Evolutionary conservation across 2,888 invertebrate species (phyloP), one percentile per base, ranked within the genome.

Genomic region (Aporophyla nigra): DNA sequence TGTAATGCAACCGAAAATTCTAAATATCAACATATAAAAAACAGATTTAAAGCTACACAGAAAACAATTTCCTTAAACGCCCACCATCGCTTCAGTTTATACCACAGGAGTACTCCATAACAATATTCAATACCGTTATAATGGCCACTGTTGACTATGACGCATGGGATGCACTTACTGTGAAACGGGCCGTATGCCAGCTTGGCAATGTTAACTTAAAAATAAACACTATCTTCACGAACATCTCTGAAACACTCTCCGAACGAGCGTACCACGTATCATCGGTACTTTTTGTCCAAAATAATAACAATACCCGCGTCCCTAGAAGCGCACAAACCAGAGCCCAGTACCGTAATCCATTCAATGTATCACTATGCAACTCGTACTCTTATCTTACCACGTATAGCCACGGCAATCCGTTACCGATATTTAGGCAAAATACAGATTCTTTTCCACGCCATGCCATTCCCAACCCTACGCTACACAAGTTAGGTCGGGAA

Each of bases 361-460:
- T 95, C 95, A 94, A 95, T 95, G 94, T 93, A 95, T 95, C 95
- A 95, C 95, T 93, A 93, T 93, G 93, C 93, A 93, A 91, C 91
- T 91, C 89, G 87, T 87, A 91, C 92, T 92, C 93, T 95, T 96
- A 96, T 96, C 96, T 95, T 94, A 91, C 95, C 91, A 90, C 91
- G 93, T 93, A 93, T 94, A 94, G 93, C 93, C 93, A 91, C 93
- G 92, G 93, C 95, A 94, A 96, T 95, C 95, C 95, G 95, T 95
- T 96, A 95, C 96, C 94, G 92, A 96, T 96, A 96, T 96, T 96
- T 96, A 95, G 95, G 94, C 94, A 95, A 96, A 95, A 95, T 95
- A 94, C 94, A 93, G 94, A 94, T 93, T 93, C 93, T 92, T 91
- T 89, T 85, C 66, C 61, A 12, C 33, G 62, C 43, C 87, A 90